A percentile compares a stretch with the other conserved stretches of the same genome.
phyloP scores from a whole-genome alignment of 1,140 invertebrate species.

The Centruroides sculpturatus region DNA sequence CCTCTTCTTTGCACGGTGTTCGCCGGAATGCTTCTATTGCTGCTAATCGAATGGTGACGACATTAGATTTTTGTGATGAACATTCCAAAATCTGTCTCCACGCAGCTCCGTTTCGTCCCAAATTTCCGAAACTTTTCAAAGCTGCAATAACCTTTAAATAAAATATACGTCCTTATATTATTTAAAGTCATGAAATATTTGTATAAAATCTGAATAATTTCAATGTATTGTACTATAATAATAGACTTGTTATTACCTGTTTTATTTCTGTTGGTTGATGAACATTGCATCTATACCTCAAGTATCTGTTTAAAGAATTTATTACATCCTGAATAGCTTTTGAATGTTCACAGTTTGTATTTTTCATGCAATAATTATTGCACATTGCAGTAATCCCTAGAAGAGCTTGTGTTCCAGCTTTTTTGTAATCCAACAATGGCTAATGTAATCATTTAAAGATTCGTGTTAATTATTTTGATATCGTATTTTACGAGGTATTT shows the following conservation, averaged over 20 bases:
- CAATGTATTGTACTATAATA: too few species aligned
- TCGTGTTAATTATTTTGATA: too few species aligned
- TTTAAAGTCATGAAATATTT: too few species aligned
- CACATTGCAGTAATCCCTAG: slow-evolving; percentile 32
- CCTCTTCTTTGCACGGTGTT: slow-evolving; percentile 45
- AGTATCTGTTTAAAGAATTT: slow-evolving; percentile 45
- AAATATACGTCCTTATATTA: neutral
- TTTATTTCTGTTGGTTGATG: slow-evolving; percentile 49
- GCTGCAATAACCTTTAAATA: slow-evolving; percentile 41
- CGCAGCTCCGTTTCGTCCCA: slow-evolving; percentile 45
- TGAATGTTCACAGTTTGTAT: slow-evolving; percentile 25
- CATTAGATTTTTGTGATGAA: slow-evolving; percentile 44
- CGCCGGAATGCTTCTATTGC: slow-evolving; percentile 61
- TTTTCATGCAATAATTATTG: slow-evolving; percentile 30
- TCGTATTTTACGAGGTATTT: too few species aligned
- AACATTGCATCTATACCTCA: slow-evolving; percentile 34
- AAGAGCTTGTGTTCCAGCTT: slow-evolving; percentile 33
- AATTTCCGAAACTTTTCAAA: slow-evolving; percentile 70
- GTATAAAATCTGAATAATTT: too few species aligned
- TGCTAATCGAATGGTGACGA: slow-evolving; percentile 52
- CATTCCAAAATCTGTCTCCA: slow-evolving; percentile 47
- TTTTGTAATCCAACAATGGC: slow-evolving; percentile 43
- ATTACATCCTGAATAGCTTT: slow-evolving; percentile 41
- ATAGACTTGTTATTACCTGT: slow-evolving; percentile 27
- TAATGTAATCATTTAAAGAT: neutral